Percentiles rank a stretch among this genome's conserved stretches.
These are phyloP conservation scores for Guaruba guarouba DNA, from an alignment of 2,113 vertebrate species.

Conservation along the genomic window DNA sequence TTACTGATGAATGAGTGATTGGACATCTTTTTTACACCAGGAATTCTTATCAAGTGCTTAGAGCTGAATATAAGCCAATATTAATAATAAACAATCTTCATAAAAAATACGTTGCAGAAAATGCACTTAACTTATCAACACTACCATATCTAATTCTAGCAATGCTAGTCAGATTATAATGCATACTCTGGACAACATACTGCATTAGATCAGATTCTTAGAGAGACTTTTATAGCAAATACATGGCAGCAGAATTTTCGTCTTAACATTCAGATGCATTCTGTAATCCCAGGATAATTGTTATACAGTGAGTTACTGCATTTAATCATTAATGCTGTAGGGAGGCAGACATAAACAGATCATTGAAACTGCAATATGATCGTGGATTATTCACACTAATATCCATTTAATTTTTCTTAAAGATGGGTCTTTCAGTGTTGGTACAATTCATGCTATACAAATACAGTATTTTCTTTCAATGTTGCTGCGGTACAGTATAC, in stretches of 20 bases:
- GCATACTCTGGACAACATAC: constrained; percentile 15
- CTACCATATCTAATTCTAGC: constrained; percentile 39
- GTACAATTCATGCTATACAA: neutral
- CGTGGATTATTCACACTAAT: neutral
- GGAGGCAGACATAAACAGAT: constrained; percentile 47
- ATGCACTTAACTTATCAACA: constrained; percentile 53
- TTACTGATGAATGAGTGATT: constrained; percentile 39
- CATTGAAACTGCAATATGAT: neutral
- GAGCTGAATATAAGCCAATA: constrained; percentile 13
- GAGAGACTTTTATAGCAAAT: constrained; percentile 44
- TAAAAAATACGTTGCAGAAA: constrained; percentile 33
- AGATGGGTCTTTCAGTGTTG: neutral
- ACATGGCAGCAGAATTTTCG: constrained; percentile 30
- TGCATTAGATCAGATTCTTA: constrained; percentile 34
- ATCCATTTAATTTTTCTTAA: constrained; percentile 30
- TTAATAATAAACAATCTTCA: constrained; percentile 42
- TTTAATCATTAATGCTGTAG: constrained; percentile 54
- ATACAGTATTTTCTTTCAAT: neutral
- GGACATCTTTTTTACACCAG: constrained; percentile 1
- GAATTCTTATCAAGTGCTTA: constrained; percentile 51
- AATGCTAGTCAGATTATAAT: constrained; percentile 45
- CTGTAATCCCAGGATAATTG: constrained; percentile 52
- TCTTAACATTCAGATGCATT: constrained; percentile 41
- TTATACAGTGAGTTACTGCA: constrained; percentile 41
- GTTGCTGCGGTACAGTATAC: neutral